Base-by-base conservation (phyloP, 1,140 invertebrate species). In the Epicauta chinensis region DNA sequence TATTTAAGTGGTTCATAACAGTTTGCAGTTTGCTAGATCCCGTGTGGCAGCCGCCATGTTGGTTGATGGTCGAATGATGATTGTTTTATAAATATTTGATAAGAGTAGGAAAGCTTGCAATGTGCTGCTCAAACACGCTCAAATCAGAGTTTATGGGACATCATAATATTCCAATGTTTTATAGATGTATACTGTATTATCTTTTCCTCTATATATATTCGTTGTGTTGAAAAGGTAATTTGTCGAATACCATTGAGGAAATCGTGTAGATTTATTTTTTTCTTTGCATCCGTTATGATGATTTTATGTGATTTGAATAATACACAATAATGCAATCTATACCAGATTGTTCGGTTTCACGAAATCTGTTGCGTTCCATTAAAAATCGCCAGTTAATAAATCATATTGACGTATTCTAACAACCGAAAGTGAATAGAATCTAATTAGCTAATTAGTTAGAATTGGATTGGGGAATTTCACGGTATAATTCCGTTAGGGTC, bases 1-100 rank as follows among this genome's bases (percentile, higher is more conserved):
- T 70, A 69, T 70, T 70, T 66, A 63, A 70, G 61, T 58, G 65
- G 59, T 65, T 69, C 68, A 69, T 70, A 70, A 70, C 67, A 63
- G 67, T 67, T 67, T 64, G 65, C 55, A 62, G 65, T 68, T 65
- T 61, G 61, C 42, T 39, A 34, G 58, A 30, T 64, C 62, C 62
- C 65, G 49, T 15, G 65, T 58, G 62, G 51, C 60, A 38, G 60
- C 68, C 54, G 67, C 67, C 67, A 69, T 69, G 67, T 69, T 69
- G 67, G 57, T 58, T 69, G 69, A 71, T 71, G 69, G 67, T 55
- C 66, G 66, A 68, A 71, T 68, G 69, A 71, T 71, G 69, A 71
- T 71, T 71, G 69, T 69, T 69, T 69, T 65, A 68, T 71, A 67
- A 71, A 71, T 71, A 69, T 67, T 68, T 67, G 58, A 71, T 66